Evolutionary conservation across 1,140 invertebrate genomes (phyloP).

Genomic region (Augochlora pura): DNA sequence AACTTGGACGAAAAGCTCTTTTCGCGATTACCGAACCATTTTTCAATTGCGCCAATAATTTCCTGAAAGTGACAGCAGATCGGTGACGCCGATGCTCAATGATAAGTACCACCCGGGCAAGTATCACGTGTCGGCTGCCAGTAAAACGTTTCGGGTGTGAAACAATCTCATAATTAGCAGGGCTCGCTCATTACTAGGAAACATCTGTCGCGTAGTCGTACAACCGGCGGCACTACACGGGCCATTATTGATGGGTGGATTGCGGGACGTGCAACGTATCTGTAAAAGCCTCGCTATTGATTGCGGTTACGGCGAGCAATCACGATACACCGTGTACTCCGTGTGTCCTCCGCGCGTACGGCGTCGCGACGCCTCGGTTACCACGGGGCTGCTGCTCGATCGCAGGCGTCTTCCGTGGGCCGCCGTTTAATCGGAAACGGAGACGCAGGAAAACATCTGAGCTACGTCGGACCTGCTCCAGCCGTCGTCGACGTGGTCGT

Average conservation of each 20-base stretch:
- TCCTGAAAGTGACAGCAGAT: no score
- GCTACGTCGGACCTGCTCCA: no score
- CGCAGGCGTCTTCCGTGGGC: no score
- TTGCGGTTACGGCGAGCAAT: not conserved
- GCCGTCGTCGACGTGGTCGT: not conserved
- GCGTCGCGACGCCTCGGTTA: not conserved
- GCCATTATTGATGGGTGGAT: conserved; percentile 2
- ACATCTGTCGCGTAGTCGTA: conserved; percentile 1
- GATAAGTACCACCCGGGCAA: no score
- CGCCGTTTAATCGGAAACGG: no score
- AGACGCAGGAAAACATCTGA: no score
- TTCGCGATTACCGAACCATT: no score
- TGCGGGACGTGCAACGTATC: not conserved
- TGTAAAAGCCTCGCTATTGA: conserved; percentile 25
- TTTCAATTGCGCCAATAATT: no score
- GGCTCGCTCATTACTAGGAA: conserved; percentile 1
- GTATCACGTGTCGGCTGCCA: no score
- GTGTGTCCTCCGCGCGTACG: not conserved
- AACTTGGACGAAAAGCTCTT: no score
- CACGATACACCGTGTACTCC: not conserved
- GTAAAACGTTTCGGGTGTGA: not conserved
- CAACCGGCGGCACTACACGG: not conserved
- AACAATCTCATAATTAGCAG: not conserved
- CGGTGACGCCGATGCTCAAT: no score
- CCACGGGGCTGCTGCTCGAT: no score